A percentile compares a stretch with the other conserved stretches of the same genome.
phyloP scores from a whole-genome alignment of 2,888 invertebrate species.

The Amblyjoppa fuscipennis region DNA sequence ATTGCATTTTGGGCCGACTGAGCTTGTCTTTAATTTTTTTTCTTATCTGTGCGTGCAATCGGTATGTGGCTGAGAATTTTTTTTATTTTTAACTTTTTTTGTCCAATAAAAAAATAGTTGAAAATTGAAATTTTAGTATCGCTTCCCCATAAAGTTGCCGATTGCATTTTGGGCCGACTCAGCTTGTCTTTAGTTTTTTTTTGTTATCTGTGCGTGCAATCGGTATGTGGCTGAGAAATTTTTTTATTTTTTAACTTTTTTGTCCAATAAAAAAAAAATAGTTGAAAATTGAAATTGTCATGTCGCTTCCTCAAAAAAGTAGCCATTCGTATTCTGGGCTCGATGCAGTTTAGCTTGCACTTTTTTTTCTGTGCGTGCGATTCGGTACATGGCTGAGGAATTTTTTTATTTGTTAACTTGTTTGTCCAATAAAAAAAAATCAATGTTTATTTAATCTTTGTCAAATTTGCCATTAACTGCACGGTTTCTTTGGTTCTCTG shows the following conservation, averaged over 20 bases:
- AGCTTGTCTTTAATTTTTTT: neutral
- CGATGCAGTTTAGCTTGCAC: neutral
- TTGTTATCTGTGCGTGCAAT: too few relatives aligned
- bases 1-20: neutral
- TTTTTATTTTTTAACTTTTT: neutral
- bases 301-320: neutral
- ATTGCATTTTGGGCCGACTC: neutral
- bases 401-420: neutral
- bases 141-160: neutral
- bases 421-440: too few relatives aligned
- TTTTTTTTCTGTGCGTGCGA: neutral
- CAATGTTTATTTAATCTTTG: too few relatives aligned
- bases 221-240: neutral
- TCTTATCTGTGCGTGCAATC: neutral
- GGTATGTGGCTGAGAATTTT: neutral
- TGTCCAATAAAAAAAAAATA: too few relatives aligned
- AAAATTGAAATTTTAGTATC: too few relatives aligned
- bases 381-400: neutral
- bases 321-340: neutral
- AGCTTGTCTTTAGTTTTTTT: neutral
- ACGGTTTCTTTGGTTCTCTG: constrained; percentile 22
- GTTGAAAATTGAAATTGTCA: too few relatives aligned
- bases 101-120: too few relatives aligned
- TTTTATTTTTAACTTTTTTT: neutral
- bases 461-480: neutral